Conservation (phyloP, 2,888 invertebrate species). For the Drosophila gaucha region DNA sequence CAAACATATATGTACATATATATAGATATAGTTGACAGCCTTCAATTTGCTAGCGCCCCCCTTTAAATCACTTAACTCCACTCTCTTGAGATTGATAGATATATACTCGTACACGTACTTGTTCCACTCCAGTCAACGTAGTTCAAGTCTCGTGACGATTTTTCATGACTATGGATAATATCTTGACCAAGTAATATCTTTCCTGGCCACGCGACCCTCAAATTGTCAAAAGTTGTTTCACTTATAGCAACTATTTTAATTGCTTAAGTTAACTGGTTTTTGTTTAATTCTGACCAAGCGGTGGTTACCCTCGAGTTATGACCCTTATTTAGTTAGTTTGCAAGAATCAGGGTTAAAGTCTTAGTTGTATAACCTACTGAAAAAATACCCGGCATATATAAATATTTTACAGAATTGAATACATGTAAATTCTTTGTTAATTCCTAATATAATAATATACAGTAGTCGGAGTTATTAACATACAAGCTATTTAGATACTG, state of each 20-base stretch:
- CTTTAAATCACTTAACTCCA: conserved; percentile 45
- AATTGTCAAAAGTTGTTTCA: conserved; percentile 7
- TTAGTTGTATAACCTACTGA: no score
- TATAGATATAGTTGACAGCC: conserved; percentile 43
- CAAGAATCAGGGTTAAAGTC: no score
- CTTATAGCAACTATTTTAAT: conserved; percentile 23
- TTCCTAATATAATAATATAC: no score
- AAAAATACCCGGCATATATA: no score
- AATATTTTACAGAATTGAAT: no score
- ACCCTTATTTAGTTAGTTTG: no score
- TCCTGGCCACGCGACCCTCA: conserved; percentile 19
- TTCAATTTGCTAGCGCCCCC: conserved; percentile 33
- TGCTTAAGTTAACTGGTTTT: conserved; percentile 19
- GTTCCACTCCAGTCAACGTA: conserved; percentile 41
- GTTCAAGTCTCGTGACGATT: conserved; percentile 60
- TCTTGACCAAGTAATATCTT: conserved; percentile 1
- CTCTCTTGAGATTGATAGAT: conserved; percentile 30
- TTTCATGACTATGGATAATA: conserved; percentile 5
- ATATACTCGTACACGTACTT: conserved; percentile 10
- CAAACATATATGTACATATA: not conserved
- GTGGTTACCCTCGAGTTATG: not conserved
- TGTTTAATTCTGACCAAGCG: not conserved
- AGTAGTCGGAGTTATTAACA: no score
- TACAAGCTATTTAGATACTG: no score
- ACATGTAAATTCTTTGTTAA: no score